Evolutionary conservation across 2,797 vertebrate genomes (phyloP).

Genomic region (Decapterus maruadsi): DNA sequence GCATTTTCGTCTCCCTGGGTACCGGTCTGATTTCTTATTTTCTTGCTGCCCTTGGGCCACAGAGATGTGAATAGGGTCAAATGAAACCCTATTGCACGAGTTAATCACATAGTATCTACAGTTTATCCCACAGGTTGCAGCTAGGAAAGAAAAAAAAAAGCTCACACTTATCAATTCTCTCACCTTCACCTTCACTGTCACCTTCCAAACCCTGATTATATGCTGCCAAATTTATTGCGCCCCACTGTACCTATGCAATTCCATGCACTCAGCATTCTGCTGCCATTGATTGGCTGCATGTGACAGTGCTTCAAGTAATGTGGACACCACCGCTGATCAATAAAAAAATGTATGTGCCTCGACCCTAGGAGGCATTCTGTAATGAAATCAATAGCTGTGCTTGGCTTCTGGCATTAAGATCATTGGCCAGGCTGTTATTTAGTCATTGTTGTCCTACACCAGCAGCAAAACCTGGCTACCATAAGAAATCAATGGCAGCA

Average conservation of each 20-base stretch:
- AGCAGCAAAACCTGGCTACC: slow-evolving; percentile 78
- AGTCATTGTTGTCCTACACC: slow-evolving; percentile 84
- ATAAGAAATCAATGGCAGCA: slow-evolving; percentile 82
- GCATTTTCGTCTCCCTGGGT: slow-evolving; percentile 13
- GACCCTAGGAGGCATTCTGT: slow-evolving; percentile 83
- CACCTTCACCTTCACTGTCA: slow-evolving; percentile 40
- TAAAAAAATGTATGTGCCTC: slow-evolving; percentile 85
- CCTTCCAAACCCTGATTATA: slow-evolving; percentile 61
- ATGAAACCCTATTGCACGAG: slow-evolving; percentile 57
- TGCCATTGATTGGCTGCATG: slow-evolving; percentile 70
- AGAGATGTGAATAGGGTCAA: slow-evolving; percentile 53
- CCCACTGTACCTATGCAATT: slow-evolving; percentile 55
- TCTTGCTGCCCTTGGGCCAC: slow-evolving; percentile 37
- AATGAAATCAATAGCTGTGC: slow-evolving; percentile 86
- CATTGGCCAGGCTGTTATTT: slow-evolving; percentile 82
- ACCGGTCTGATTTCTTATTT: slow-evolving; percentile 50
- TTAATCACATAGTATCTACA: slow-evolving; percentile 62
- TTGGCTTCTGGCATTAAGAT: slow-evolving; percentile 84
- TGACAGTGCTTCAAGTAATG: slow-evolving; percentile 82
- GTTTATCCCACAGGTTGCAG: slow-evolving; percentile 58
- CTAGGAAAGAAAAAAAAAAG: neutral
- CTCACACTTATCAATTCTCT: slow-evolving; percentile 58
- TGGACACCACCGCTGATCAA: slow-evolving; percentile 78
- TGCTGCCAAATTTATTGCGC: slow-evolving; percentile 60
- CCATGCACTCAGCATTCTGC: slow-evolving; percentile 63